Base-by-base conservation (phyloP, 2,113 vertebrate species). In the Campylomormyrus tamandua region DNA sequence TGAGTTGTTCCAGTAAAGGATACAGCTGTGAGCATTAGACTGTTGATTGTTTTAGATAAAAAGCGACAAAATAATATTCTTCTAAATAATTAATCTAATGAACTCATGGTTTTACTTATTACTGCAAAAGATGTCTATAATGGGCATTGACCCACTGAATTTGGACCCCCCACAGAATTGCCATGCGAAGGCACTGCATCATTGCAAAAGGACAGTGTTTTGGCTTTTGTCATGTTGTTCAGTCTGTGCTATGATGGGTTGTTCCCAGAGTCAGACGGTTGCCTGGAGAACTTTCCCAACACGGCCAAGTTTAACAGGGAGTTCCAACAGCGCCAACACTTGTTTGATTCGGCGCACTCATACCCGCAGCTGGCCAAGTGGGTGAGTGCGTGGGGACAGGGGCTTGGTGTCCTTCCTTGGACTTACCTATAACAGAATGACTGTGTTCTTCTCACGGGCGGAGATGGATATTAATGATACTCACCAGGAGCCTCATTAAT, bases 271-370 rank as follows among this genome's bases (percentile, higher is more conserved):
- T 95, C 95, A 90, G 97, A 99, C 58, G 98, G 98, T 45, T 99
- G 98, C 92, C 93, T 99, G 92, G 98, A 98, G 94, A 97, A 98
- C 35, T 97, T 96, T 35, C 98, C 98, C 0, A 98, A 99, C 95
- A 99, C 98, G 5, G 98, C 98, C 0, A 97, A 98, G 93, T 99
- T 99, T 95, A 99, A 98, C 94, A 96, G 95, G 93, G 97, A 99
- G 92, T 99, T 98, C 92, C 98, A 99, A 90, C 96, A 98, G 92
- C 97, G 99, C 91, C 98, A 99, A 91, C 97, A 98, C 90, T 96
- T 98, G 50, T 99, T 97, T 90, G 97, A 99, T 93, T 97, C 98
- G 0, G 98, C 98, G 92, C 98, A 98, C n/a, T 96, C 99, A 94
- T 99, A 99, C 89, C 96, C 98, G 7, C 96, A 95, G 4, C 88